Conservation (phyloP, 2,797 vertebrate species). For the Merluccius polli region DNA sequence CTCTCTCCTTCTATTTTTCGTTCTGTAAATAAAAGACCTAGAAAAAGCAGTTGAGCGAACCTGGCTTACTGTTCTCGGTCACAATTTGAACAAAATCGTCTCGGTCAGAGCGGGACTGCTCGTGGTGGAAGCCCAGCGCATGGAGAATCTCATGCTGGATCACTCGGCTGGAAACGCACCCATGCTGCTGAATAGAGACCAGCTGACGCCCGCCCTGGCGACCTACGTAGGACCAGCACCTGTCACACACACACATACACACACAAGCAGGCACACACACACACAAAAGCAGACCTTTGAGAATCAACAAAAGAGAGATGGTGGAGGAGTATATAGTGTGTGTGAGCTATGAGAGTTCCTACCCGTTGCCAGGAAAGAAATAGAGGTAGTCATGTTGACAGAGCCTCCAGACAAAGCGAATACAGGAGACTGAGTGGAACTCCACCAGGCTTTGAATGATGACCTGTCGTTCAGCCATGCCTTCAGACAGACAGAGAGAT, state of each 20-base stretch:
- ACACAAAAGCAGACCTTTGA: background rate
- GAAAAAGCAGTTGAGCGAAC: slow-evolving; percentile 24
- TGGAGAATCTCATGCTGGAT: slow-evolving; percentile 68
- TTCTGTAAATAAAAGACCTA: background rate
- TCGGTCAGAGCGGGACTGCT: slow-evolving; percentile 63
- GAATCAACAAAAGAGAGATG: background rate
- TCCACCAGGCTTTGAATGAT: slow-evolving; percentile 11
- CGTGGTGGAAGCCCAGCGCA: slow-evolving; percentile 67
- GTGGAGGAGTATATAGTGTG: background rate
- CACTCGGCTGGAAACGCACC: slow-evolving; percentile 22
- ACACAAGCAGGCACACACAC: too few relatives aligned
- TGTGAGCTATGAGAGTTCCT: background rate
- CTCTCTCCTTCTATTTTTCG: background rate
- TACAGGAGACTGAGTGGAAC: slow-evolving; percentile 32
- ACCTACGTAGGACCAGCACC: slow-evolving; percentile 58
- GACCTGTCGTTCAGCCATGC: accelerated
- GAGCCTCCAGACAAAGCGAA: slow-evolving; percentile 27
- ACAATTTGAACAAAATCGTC: slow-evolving; percentile 35
- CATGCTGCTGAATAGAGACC: slow-evolving; percentile 29
- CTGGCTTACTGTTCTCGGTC: slow-evolving; percentile 35
- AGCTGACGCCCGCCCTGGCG: background rate
- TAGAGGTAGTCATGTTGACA: background rate
- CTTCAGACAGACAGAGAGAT: slow-evolving; percentile 23
- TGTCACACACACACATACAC: slow-evolving; percentile 29
- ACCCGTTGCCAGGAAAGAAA: slow-evolving; percentile 38